Conservation (phyloP, 2,797 vertebrate genomes). For the Psittacula derbiana region DNA sequence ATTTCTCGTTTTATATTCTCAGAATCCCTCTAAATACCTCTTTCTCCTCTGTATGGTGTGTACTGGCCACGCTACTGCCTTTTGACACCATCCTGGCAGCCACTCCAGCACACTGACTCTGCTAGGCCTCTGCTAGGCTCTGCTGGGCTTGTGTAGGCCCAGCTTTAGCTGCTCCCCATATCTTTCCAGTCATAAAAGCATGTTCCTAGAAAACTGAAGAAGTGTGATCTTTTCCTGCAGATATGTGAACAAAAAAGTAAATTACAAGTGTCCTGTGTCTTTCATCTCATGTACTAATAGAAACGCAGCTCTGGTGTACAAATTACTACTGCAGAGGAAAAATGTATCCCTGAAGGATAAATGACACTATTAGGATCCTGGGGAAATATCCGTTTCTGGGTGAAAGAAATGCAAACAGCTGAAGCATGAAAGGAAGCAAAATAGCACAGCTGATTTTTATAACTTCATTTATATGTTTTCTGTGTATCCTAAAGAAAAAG, state of each 20-base stretch:
- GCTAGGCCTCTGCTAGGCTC: not conserved
- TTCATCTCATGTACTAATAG: not conserved
- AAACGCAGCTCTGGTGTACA: not conserved
- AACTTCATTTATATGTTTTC: slow-evolving; percentile 29
- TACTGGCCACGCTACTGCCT: not conserved
- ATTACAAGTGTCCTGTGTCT: slow-evolving; percentile 16
- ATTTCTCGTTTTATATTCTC: not conserved
- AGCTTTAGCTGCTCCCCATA: not conserved
- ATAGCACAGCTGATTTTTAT: slow-evolving; percentile 55
- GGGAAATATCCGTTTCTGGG: not conserved
- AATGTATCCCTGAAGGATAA: not conserved
- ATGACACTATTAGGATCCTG: not conserved
- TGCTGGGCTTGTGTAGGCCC: not conserved
- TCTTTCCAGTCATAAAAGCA: slow-evolving; percentile 44
- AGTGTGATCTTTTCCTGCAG: slow-evolving; percentile 38
- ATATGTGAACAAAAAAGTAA: not conserved
- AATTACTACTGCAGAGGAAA: slow-evolving; percentile 8
- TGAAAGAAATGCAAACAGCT: slow-evolving; percentile 27
- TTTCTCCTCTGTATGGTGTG: not conserved
- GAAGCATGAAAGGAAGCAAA: slow-evolving; percentile 28
- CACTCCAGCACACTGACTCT: not conserved
- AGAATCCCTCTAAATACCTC: not conserved
- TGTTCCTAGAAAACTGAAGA: slow-evolving; percentile 41
- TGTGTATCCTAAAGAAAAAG: slow-evolving; percentile 19
- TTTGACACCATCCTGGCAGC: not conserved